A percentile compares a stretch with the other conserved stretches of the same genome.
Conservation (phyloP, 2,888 invertebrate genomes). For the Drosophila demipolita region DNA sequence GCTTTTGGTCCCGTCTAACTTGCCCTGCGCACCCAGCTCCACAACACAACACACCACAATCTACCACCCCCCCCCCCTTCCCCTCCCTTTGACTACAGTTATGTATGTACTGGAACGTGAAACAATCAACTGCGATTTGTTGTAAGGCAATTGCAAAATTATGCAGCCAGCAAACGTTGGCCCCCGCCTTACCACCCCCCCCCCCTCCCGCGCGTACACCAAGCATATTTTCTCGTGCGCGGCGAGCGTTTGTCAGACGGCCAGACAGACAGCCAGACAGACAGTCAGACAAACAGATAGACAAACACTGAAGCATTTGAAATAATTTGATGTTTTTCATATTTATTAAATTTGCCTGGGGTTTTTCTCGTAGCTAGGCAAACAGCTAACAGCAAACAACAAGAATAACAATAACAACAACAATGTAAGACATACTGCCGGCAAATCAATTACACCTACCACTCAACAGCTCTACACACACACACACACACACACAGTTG, state of each 20-base stretch:
- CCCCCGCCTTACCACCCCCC: background rate
- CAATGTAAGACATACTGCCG: slow-evolving; percentile 66
- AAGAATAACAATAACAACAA: slow-evolving; percentile 22
- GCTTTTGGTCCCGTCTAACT: slow-evolving; percentile 53
- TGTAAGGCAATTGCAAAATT: slow-evolving; percentile 80
- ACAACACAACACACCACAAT: background rate
- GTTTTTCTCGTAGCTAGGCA: slow-evolving; percentile 25
- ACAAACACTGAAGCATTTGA: slow-evolving; percentile 65
- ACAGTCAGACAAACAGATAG: slow-evolving; percentile 19
- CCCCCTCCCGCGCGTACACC: background rate
- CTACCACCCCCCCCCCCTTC: background rate
- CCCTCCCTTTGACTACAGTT: slow-evolving; percentile 31
- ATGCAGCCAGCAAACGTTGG: slow-evolving; percentile 54
- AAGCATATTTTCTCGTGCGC: slow-evolving; percentile 69
- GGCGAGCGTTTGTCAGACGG: slow-evolving; percentile 67
- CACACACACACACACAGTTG: slow-evolving; percentile 6
- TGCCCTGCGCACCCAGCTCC: background rate
- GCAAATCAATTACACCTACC: slow-evolving; percentile 72
- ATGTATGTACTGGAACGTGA: slow-evolving; percentile 58
- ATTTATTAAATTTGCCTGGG: slow-evolving; percentile 71
- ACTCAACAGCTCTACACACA: slow-evolving; percentile 50
- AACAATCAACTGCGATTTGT: slow-evolving; percentile 81
- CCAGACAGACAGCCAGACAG: slow-evolving; percentile 11
- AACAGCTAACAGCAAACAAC: slow-evolving; percentile 19
- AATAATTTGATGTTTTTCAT: slow-evolving; percentile 79